These are phyloP conservation scores for Zaprionus taronus DNA, from an alignment of 1,140 invertebrate genomes.

Conservation along the genomic window DNA sequence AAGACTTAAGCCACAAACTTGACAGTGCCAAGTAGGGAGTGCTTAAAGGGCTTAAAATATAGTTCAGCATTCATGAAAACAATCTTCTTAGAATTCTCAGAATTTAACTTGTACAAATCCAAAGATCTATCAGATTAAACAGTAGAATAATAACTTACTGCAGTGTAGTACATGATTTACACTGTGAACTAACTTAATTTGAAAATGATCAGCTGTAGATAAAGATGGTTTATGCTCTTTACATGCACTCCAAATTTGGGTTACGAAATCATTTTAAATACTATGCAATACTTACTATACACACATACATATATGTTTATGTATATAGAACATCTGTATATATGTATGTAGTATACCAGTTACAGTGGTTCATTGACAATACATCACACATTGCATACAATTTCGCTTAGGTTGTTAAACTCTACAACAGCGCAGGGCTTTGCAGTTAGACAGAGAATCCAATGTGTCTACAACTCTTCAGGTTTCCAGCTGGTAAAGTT, in stretches of 20 bases:
- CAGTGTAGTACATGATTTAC: background rate
- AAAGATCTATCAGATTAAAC: background rate
- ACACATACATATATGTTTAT: background rate
- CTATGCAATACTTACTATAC: background rate
- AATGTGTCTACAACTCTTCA: slow-evolving; percentile 14
- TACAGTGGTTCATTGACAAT: background rate
- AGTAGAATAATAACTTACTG: background rate
- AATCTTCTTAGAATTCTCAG: background rate
- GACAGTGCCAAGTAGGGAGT: background rate
- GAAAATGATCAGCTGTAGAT: background rate
- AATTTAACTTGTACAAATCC: background rate
- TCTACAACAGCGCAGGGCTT: background rate
- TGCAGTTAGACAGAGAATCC: slow-evolving; percentile 3
- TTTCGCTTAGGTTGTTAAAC: slow-evolving; percentile 38
- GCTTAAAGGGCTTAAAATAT: background rate
- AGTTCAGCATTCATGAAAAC: background rate
- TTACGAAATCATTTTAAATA: background rate
- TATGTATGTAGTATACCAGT: background rate
- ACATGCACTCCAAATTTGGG: background rate
- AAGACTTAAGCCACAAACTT: slow-evolving; percentile 53
- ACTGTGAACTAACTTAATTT: background rate
- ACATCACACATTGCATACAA: background rate
- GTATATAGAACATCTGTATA: background rate
- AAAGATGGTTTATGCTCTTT: background rate
- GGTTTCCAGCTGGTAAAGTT: slow-evolving; percentile 31